A percentile compares a stretch with the other conserved stretches of the same genome.
phyloP scores from a whole-genome alignment of 2,113 vertebrate species.

The Mormyrus iriodes region DNA sequence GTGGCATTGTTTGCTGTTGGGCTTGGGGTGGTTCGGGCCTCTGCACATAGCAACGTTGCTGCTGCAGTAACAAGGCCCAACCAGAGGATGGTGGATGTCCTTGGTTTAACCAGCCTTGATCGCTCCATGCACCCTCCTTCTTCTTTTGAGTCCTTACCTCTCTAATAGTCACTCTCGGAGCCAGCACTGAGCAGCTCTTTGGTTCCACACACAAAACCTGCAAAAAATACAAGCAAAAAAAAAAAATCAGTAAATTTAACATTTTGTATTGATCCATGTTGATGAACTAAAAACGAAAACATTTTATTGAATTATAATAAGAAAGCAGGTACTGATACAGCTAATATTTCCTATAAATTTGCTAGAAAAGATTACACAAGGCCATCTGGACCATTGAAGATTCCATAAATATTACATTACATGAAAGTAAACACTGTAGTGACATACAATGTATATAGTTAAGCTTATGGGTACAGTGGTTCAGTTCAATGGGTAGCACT shows the following conservation, averaged over 20 bases:
- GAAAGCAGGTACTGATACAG: background rate
- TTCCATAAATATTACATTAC: background rate
- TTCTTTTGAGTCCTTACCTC: conserved; percentile 60
- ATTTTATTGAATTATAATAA: background rate
- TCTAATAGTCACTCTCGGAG: conserved; percentile 55
- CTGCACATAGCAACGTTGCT: conserved; percentile 72
- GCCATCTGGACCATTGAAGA: background rate
- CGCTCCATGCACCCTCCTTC: conserved; percentile 87
- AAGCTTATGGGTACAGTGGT: background rate
- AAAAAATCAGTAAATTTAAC: background rate
- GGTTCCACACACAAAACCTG: conserved; percentile 48
- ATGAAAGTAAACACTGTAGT: background rate
- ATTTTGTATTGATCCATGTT: background rate
- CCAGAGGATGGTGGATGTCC: conserved; percentile 85
- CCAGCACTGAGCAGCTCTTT: conserved; percentile 61
- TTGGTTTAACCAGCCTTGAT: conserved; percentile 75
- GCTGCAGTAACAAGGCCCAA: conserved; percentile 83
- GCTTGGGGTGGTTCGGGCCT: conserved; percentile 73
- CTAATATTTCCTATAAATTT: background rate
- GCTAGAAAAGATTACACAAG: background rate
- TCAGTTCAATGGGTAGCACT: background rate
- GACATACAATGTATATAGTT: background rate
- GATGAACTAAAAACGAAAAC: background rate
- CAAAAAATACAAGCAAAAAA: conserved; percentile 30
- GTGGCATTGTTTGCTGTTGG: conserved; percentile 72